Percentiles rank a stretch among this genome's conserved stretches.
phyloP scores from a whole-genome alignment of 2,888 invertebrate genomes.

The Adineta ricciae region DNA sequence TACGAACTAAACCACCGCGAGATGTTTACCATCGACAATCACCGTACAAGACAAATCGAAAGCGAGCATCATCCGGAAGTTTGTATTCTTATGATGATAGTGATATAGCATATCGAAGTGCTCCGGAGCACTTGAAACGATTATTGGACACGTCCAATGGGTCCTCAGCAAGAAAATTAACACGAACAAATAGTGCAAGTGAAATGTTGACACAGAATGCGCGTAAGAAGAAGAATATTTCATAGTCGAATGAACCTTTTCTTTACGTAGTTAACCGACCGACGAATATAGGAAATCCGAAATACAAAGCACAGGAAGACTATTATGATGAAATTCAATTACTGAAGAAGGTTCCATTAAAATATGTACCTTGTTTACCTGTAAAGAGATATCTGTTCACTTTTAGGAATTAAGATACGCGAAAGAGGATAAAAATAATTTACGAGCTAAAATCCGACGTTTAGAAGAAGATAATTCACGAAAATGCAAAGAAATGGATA shows the following conservation, averaged over 20 bases:
- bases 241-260: too few relatives aligned
- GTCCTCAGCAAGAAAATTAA: neutral
- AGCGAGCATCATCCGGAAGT: neutral
- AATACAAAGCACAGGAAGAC: constrained; percentile 10
- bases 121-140: neutral
- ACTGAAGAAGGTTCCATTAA: neutral
- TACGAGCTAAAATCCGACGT: constrained; percentile 18
- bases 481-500: neutral
- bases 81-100: neutral
- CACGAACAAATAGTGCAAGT: neutral
- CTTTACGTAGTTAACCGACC: neutral
- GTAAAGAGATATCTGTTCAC: too few relatives aligned
- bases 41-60: neutral
- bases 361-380: neutral
- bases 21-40: neutral
- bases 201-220: neutral
- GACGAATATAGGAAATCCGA: neutral
- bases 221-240: neutral
- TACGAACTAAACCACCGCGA: neutral
- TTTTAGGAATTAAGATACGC: neutral
- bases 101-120: neutral
- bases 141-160: neutral
- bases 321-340: neutral
- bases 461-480: constrained; percentile 16
- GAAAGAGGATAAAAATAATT: neutral